These are phyloP conservation scores for Hyppa rectilinea DNA, from an alignment of 2,888 invertebrate species.

Conservation along the genomic window DNA sequence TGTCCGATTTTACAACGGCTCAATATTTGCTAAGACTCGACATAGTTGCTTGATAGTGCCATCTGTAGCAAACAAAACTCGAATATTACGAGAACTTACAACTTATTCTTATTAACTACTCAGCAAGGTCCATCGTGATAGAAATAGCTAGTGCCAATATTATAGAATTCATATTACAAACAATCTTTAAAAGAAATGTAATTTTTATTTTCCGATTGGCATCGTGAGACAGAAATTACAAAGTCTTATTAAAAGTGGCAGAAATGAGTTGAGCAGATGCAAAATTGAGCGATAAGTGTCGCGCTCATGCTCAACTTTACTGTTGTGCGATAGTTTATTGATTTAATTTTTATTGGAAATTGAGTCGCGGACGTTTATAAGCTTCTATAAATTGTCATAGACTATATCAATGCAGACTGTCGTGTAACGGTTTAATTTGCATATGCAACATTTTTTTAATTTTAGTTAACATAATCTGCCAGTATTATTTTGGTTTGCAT, in stretches of 20 bases:
- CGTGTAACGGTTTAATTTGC: not conserved
- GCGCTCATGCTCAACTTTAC: not conserved
- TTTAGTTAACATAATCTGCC: not conserved
- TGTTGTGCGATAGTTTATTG: not conserved
- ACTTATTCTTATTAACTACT: constrained; percentile 61
- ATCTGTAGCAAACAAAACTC: constrained; percentile 57
- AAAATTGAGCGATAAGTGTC: constrained; percentile 24
- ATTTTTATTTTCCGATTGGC: constrained; percentile 61
- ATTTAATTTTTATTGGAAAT: not conserved
- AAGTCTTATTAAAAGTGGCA: constrained; percentile 9
- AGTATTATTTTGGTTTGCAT: constrained; percentile 51
- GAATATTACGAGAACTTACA: constrained; percentile 50
- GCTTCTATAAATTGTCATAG: not conserved
- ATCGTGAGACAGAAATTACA: constrained; percentile 21
- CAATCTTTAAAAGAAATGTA: constrained; percentile 41
- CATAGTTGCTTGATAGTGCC: constrained; percentile 58
- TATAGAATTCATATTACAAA: constrained; percentile 59
- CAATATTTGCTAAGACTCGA: constrained; percentile 36
- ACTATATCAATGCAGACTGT: not conserved
- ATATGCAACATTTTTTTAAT: not conserved
- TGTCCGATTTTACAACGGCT: constrained; percentile 39
- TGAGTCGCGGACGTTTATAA: too few species aligned
- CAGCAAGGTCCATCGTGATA: constrained; percentile 86
- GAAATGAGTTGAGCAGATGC: not conserved
- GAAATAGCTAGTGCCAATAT: constrained; percentile 87